Conservation (phyloP, 2,888 invertebrate genomes). For the Caenorhabditis sp. region DNA sequence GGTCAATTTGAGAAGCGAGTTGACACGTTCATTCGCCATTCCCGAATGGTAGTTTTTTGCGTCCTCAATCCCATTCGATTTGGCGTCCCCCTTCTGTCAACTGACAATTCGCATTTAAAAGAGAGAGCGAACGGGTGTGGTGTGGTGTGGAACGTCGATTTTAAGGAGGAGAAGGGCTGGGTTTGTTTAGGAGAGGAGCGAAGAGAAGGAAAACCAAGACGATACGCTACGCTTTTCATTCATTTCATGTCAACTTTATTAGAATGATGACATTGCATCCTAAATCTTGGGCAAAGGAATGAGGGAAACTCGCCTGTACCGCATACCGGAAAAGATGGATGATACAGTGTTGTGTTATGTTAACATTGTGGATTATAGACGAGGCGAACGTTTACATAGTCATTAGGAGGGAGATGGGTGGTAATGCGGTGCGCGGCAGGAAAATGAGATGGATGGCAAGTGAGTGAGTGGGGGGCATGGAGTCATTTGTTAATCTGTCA, state of each 20-base stretch:
- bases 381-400: slow-evolving; percentile 51
- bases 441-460: slow-evolving; percentile 33
- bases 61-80: no score
- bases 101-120: slow-evolving; percentile 49
- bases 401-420: slow-evolving; percentile 23
- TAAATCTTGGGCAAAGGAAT: no score
- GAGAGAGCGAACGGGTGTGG: slow-evolving; percentile 33
- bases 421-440: slow-evolving; percentile 48
- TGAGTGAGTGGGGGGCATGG: slow-evolving; percentile 8
- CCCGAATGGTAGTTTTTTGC: slow-evolving; percentile 34
- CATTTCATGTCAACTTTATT: slow-evolving; percentile 25
- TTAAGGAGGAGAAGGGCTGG: slow-evolving; percentile 22
- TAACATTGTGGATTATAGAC: slow-evolving; percentile 45
- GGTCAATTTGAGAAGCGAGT: slow-evolving; percentile 52
- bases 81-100: slow-evolving; percentile 47
- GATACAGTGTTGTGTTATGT: slow-evolving; percentile 47
- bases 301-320: no score
- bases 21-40: slow-evolving; percentile 1
- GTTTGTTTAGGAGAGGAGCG: slow-evolving; percentile 36
- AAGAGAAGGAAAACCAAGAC: no score
- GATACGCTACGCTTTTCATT: background rate
- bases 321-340: slow-evolving; percentile 10
- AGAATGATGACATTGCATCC: background rate
- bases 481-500: slow-evolving; percentile 61
- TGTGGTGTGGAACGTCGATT: slow-evolving; percentile 34